Evolutionary conservation across 2,888 invertebrate species (phyloP), one percentile per base, ranked within the genome.

Genomic region (Cryptosula pallasiana): DNA sequence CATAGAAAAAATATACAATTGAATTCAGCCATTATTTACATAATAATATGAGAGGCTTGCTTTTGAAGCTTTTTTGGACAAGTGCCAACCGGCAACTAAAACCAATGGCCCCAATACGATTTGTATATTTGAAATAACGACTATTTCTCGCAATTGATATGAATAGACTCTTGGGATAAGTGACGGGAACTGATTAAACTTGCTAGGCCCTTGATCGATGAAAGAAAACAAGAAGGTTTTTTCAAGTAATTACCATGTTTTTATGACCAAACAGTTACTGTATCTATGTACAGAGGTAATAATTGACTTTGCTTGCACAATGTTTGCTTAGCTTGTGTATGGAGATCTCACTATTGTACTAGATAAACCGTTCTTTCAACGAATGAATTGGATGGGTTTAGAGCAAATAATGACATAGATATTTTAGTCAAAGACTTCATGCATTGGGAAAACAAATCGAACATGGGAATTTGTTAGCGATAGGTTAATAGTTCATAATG

Each of bases 171-270:
- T 20, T 32, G 63, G 63, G 63, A 63, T 16, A 63, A 34, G 63
- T 63, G 34, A 13, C 29, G 32, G 27, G 34, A 13, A 45, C 9
- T 13, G 45, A 5, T 5, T 5, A 13, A 45, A 13, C 20, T 20
- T 45, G 5, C 45, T 45, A 45, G 20, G 20, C 45, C 45, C 5
- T 13, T 13, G 45, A 45, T 45, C 45, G 20, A 45, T 45, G 20
- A 20, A 32, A 13, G 34, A 63, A 63, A 63, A 32, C 63, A 63
- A 63, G 32, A 13, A 13, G 34, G 63, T 63, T 63, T 63, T 63
- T 27, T 63, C 32, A n/a, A 63, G 63, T 63, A 63, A 63, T 63
- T 63, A 63, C 32, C 25, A 13, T 63, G 63, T 63, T 63, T 63
- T 63, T 63, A 63, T 63, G 63, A 20, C 25, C 27, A 63, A 29